Conservation (phyloP, 2,888 invertebrate species). For the Hartigia nigra region DNA sequence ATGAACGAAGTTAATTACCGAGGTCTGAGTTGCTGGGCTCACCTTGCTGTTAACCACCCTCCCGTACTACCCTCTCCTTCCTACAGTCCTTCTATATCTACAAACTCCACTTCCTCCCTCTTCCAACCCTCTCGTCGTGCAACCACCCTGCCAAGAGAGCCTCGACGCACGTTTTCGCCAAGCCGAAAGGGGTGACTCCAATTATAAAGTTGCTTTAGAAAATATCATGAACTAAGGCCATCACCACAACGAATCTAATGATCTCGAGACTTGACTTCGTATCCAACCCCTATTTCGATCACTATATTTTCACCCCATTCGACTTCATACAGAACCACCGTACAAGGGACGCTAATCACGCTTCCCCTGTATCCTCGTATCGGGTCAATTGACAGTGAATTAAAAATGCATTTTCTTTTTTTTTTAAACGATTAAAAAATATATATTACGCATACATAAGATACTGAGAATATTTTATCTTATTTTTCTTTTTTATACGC, state of each 20-base stretch:
- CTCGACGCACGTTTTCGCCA: neutral
- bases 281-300: neutral
- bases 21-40: constrained; percentile 31
- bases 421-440: no score
- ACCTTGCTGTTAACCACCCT: constrained; percentile 12
- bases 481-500: no score
- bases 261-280: neutral
- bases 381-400: neutral
- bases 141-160: neutral
- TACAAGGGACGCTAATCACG: neutral
- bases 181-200: neutral
- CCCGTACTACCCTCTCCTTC: constrained; percentile 24
- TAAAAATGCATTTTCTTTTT: no score
- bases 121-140: neutral
- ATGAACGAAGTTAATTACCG: constrained; percentile 47
- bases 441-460: no score
- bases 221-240: neutral
- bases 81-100: constrained; percentile 17
- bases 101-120: constrained; percentile 2
- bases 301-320: neutral
- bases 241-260: neutral
- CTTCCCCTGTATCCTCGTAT: neutral
- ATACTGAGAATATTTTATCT: no score
- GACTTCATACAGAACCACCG: neutral
- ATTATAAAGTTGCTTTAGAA: neutral